phyloP scores from a whole-genome alignment of 2,888 invertebrate genomes.

The Galerucella calmariensis region DNA sequence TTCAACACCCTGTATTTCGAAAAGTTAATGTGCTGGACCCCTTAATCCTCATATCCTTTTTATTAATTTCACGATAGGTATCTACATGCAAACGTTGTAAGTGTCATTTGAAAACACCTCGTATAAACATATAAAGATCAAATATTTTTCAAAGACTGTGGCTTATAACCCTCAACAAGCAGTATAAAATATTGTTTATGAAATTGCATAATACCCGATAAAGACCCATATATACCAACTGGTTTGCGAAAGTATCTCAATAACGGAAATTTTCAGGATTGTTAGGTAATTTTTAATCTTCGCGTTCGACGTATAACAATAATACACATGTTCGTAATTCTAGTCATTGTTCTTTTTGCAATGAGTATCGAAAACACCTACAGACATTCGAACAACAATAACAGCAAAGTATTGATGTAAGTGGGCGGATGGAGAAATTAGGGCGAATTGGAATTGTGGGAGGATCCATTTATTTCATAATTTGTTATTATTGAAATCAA shows the following conservation, averaged over 20 bases:
- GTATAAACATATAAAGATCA: no score
- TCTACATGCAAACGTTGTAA: no score
- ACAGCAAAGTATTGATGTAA: not conserved
- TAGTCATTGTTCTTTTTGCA: constrained; percentile 1
- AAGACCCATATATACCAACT: not conserved
- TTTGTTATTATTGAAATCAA: no score
- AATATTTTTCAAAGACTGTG: no score
- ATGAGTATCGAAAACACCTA: not conserved
- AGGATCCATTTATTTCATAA: no score
- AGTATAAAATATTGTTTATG: not conserved
- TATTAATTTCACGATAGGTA: no score
- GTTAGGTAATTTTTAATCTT: constrained; percentile 6
- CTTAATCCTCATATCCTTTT: no score
- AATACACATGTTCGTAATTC: constrained; percentile 9
- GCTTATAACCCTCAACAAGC: no score
- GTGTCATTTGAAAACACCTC: no score
- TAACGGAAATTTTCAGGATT: constrained; percentile 5
- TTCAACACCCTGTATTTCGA: no score
- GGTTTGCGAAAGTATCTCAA: constrained; percentile 25
- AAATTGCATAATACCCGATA: not conserved
- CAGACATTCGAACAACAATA: not conserved
- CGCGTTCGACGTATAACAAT: not conserved
- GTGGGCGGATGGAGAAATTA: not conserved
- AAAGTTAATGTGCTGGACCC: no score
- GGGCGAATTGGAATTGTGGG: not conserved